Conservation (phyloP, 2,888 invertebrate species). For the Branchipolynoe longqiensis region DNA sequence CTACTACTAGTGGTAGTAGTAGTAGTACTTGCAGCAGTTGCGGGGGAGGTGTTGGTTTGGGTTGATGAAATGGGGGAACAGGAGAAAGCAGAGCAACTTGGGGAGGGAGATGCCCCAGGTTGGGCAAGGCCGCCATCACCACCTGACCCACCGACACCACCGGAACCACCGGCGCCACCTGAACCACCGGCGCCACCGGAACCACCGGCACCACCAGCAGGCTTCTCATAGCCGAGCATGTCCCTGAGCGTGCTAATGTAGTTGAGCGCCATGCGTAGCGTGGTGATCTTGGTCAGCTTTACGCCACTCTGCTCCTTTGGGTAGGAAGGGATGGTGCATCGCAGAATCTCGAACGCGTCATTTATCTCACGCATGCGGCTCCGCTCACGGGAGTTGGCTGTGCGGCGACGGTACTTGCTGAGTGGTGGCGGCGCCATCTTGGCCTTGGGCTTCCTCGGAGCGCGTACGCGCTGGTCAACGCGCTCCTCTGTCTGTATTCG, state of each 20-base stretch:
- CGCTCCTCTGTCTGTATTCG: conserved; percentile 83
- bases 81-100: too few species aligned
- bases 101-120: too few species aligned
- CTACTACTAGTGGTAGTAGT: too few species aligned
- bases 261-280: conserved; percentile 91
- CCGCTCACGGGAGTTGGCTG: conserved; percentile 93
- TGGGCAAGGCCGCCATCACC: too few species aligned
- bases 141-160: too few species aligned
- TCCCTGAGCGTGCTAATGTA: conserved; percentile 88
- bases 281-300: conserved; percentile 92
- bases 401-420: conserved; percentile 94
- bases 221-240: conserved; percentile 70
- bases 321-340: conserved; percentile 85
- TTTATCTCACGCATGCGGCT: conserved; percentile 95
- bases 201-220: not conserved
- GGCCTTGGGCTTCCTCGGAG: conserved; percentile 80
- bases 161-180: not conserved
- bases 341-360: conserved; percentile 91
- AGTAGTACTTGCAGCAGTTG: too few species aligned
- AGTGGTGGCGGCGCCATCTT: conserved; percentile 85
- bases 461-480: conserved; percentile 79
- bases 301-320: conserved; percentile 82
- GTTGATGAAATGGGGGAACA: too few species aligned
- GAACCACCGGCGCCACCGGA: not conserved
- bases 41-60: too few species aligned